Conservation (phyloP, 1,140 invertebrate species). For the Brachionus koreanus region DNA sequence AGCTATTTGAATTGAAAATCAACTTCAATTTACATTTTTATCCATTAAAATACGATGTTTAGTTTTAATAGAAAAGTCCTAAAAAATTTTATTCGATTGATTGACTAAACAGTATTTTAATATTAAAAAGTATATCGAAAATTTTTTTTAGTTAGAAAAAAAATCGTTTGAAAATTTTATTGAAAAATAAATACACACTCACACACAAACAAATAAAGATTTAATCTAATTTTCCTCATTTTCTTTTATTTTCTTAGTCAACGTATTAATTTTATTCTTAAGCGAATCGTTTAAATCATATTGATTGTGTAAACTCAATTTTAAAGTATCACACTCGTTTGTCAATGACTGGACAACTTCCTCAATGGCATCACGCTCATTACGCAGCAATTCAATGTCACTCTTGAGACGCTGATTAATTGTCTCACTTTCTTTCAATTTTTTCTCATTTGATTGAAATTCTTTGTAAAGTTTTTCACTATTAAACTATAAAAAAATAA, state of each 20-base stretch:
- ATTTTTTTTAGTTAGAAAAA: no score
- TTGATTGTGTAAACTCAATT: slow-evolving; percentile 11
- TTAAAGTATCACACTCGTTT: slow-evolving; percentile 30
- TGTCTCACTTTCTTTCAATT: neutral
- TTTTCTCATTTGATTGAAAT: neutral
- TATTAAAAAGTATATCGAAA: no score
- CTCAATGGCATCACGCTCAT: neutral
- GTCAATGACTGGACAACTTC: neutral
- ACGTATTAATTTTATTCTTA: neutral
- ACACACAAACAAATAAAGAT: neutral
- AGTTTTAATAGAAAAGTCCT: no score
- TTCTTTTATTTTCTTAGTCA: slow-evolving; percentile 19
- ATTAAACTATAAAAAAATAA: neutral
- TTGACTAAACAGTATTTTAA: no score
- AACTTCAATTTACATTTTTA: no score
- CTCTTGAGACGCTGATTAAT: neutral
- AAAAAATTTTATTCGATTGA: no score
- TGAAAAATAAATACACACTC: no score
- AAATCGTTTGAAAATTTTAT: no score
- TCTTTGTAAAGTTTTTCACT: neutral
- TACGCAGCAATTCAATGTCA: neutral
- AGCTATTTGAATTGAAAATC: no score
- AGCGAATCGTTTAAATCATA: slow-evolving; percentile 18
- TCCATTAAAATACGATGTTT: no score
- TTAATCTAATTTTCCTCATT: slow-evolving; percentile 17